A percentile compares a stretch with the other conserved stretches of the same genome.
Evolutionary conservation across 1,140 invertebrate species (phyloP).

Genomic region (Formica exsecta): DNA sequence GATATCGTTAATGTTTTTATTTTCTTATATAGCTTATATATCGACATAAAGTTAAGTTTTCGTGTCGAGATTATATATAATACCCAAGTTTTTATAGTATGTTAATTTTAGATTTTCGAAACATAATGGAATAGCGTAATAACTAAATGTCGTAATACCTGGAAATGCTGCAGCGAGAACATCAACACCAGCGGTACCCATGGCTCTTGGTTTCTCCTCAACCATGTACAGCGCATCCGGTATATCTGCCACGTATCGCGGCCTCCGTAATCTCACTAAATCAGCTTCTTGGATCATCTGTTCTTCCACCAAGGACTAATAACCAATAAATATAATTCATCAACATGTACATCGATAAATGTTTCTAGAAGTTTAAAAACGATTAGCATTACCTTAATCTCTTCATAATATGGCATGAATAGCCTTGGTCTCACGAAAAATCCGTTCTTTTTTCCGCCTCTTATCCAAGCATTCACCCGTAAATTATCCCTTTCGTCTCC

Average conservation of each 20-base stretch:
- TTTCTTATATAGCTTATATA: background rate
- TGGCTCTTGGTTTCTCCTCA: conserved; percentile 88
- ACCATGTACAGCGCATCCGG: conserved; percentile 98
- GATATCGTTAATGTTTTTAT: background rate
- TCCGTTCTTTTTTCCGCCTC: conserved; percentile 92
- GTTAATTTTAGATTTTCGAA: background rate
- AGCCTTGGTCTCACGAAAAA: conserved; percentile 94
- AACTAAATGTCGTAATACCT: conserved; percentile 78
- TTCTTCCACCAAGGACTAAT: conserved; percentile 92
- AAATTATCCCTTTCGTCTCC: conserved; percentile 90
- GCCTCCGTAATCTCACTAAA: conserved; percentile 90
- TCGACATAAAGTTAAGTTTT: no score
- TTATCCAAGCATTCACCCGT: conserved; percentile 95
- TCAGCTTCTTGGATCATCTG: conserved; percentile 93
- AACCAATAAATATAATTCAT: conserved; percentile 34
- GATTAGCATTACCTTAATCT: conserved; percentile 91
- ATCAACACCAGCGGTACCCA: conserved; percentile 89
- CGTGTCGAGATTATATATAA: background rate
- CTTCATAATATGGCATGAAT: conserved; percentile 97
- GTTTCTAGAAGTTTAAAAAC: background rate
- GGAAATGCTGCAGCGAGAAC: conserved; percentile 88
- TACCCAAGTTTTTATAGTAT: background rate
- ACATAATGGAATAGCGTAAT: background rate
- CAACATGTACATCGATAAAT: background rate
- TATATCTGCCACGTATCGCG: conserved; percentile 91